Percentiles rank a stretch among this genome's conserved stretches.
These are phyloP conservation scores for Paraescarpia echinospica DNA, from an alignment of 1,140 invertebrate genomes.

Conservation along the genomic window DNA sequence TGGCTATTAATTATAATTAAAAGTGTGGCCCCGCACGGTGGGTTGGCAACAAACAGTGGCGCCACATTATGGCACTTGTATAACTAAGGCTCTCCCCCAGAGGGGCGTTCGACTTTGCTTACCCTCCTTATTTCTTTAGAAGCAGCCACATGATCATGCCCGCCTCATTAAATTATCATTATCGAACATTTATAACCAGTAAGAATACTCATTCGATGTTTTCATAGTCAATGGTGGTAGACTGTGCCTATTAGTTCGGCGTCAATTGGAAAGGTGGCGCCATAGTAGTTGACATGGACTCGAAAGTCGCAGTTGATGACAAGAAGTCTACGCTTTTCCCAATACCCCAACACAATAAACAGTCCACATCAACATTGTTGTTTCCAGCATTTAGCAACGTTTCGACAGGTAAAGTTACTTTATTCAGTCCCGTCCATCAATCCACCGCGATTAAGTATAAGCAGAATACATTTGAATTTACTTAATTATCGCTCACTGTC, in stretches of 20 bases:
- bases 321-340: not conserved
- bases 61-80: too few relatives aligned
- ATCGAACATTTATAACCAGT: too few relatives aligned
- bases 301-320: not conserved
- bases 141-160: too few relatives aligned
- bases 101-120: too few relatives aligned
- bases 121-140: too few relatives aligned
- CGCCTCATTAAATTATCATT: too few relatives aligned
- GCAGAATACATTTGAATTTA: not conserved
- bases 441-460: not conserved
- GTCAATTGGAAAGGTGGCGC: not conserved
- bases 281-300: not conserved
- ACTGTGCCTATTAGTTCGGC: not conserved
- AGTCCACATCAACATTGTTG: not conserved
- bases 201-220: too few relatives aligned
- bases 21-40: too few relatives aligned
- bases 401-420: not conserved
- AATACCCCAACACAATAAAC: not conserved
- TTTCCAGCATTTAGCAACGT: not conserved
- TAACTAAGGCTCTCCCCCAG: too few relatives aligned
- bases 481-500: not conserved
- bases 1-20: too few relatives aligned
- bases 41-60: too few relatives aligned
- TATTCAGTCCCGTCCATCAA: not conserved
- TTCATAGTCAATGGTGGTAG: too few relatives aligned